A percentile compares a stretch with the other conserved stretches of the same genome.
phyloP scores from a whole-genome alignment of 1,140 invertebrate species.

The Planococcus citri region DNA sequence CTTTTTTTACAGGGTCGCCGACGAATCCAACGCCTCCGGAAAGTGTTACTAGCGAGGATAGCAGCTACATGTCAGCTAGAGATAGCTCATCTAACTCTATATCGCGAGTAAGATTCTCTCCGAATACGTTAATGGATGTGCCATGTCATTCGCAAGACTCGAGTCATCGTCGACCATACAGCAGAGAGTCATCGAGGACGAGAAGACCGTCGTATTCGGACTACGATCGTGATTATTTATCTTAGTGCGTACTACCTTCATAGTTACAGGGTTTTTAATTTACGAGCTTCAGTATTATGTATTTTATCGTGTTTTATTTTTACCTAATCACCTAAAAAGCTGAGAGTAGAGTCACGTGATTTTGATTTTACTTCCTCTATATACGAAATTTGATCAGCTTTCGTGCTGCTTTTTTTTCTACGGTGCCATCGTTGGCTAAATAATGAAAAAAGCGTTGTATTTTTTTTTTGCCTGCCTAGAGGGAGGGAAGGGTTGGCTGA shows the following conservation, averaged over 20 bases:
- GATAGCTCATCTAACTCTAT: conserved; percentile 49
- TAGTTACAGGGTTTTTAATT: background rate
- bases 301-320: too few relatives aligned
- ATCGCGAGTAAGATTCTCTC: conserved; percentile 66
- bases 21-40: conserved; percentile 78
- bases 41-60: conserved; percentile 68
- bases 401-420: too few relatives aligned
- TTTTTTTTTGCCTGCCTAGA: too few relatives aligned
- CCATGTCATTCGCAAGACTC: conserved; percentile 49
- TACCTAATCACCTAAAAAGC: too few relatives aligned
- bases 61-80: conserved; percentile 68
- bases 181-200: conserved; percentile 14
- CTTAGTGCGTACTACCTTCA: background rate
- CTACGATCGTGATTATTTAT: conserved; percentile 9
- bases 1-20: conserved; percentile 42
- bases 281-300: background rate
- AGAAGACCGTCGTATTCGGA: background rate
- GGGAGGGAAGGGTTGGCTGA: too few relatives aligned
- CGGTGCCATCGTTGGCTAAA: too few relatives aligned
- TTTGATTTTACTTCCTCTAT: too few relatives aligned
- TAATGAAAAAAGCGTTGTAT: too few relatives aligned
- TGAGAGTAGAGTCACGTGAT: too few relatives aligned
- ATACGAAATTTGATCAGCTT: too few relatives aligned
- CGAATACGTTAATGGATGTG: conserved; percentile 47
- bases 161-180: conserved; percentile 33